Evolutionary conservation across 2,113 vertebrate species (phyloP).

Genomic region (Glaucomys volans): DNA sequence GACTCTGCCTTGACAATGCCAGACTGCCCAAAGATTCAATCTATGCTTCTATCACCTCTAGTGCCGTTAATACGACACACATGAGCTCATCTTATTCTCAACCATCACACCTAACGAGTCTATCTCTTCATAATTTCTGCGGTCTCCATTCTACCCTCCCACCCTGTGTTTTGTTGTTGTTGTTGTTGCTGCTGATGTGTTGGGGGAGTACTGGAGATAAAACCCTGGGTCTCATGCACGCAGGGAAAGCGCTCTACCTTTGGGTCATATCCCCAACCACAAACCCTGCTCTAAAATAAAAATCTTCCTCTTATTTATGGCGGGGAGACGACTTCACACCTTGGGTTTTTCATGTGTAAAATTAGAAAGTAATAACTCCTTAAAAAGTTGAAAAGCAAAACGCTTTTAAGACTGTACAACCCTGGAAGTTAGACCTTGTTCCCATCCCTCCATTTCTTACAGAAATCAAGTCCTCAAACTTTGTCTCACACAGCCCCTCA

Average conservation of each 20-base stretch:
- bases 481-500: rapidly evolving
- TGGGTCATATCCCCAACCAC: no score
- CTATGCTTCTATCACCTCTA: neutral
- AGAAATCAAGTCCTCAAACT: neutral
- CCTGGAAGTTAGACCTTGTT: neutral
- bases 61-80: neutral
- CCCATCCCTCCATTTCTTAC: no score
- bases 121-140: neutral
- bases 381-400: neutral
- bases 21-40: neutral
- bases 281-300: neutral
- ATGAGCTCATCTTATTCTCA: neutral
- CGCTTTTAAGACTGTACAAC: neutral
- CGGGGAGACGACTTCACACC: neutral
- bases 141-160: neutral
- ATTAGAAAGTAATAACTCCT: neutral
- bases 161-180: no score
- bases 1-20: neutral
- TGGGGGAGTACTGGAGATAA: no score
- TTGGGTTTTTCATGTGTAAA: neutral
- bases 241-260: no score
- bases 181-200: no score
- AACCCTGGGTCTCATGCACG: no score
- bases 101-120: neutral
- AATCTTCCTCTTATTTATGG: neutral